Percentiles rank a stretch among this genome's conserved stretches.
phyloP scores from a whole-genome alignment of 1,140 invertebrate species.

The Riptortus pedestris region DNA sequence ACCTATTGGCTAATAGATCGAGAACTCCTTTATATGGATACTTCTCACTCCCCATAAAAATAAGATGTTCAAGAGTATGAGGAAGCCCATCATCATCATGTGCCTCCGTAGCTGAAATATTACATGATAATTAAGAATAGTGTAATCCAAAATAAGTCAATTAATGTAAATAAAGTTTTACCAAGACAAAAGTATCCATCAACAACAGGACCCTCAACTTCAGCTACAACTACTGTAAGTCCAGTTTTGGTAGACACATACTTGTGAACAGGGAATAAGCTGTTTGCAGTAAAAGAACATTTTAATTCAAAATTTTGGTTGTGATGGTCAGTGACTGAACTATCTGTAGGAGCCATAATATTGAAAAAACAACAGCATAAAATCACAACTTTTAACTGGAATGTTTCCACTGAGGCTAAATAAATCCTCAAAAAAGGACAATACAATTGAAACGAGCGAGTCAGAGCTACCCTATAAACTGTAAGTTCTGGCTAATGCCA shows the following conservation, averaged over 20 bases:
- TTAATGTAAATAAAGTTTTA: constrained; percentile 39
- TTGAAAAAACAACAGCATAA: background rate
- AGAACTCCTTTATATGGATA: constrained; percentile 85
- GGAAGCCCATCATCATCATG: constrained; percentile 84
- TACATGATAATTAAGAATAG: constrained; percentile 1
- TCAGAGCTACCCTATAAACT: too few species aligned
- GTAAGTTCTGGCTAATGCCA: too few species aligned
- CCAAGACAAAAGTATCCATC: constrained; percentile 77
- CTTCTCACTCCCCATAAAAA: constrained; percentile 80
- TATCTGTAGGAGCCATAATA: constrained; percentile 15
- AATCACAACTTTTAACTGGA: background rate
- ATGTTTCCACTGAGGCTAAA: too few species aligned
- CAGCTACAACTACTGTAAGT: constrained; percentile 64
- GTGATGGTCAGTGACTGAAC: background rate
- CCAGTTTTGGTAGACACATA: constrained; percentile 70
- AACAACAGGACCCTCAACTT: constrained; percentile 76
- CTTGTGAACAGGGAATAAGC: constrained; percentile 66
- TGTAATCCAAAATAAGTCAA: background rate
- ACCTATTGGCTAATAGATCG: constrained; percentile 78
- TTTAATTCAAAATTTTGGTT: constrained; percentile 46
- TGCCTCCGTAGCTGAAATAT: constrained; percentile 67
- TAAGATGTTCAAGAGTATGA: constrained; percentile 83
- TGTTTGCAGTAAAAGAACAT: constrained; percentile 51
- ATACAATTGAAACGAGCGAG: too few species aligned
- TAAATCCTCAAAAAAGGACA: too few species aligned